Percentiles rank a stretch among this genome's conserved stretches.
Evolutionary conservation across 2,797 vertebrate species (phyloP).

Genomic region (Protosalanx chinensis): DNA sequence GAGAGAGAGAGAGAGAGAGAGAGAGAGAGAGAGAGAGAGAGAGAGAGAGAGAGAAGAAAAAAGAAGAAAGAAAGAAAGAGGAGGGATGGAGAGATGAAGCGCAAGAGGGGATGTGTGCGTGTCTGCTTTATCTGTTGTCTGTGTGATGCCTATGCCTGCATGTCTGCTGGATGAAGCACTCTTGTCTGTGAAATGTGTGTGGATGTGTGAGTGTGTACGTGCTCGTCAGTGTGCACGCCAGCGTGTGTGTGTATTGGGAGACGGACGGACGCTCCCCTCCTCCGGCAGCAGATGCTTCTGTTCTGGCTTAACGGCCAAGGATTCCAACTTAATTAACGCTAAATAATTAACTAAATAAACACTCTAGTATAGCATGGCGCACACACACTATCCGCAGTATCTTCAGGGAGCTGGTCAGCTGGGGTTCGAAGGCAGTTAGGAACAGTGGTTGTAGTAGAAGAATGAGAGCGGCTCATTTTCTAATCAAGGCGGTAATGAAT

Average conservation of each 20-base stretch:
- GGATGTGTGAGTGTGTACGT: not conserved
- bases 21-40: not conserved
- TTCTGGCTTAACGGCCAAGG: constrained; percentile 62
- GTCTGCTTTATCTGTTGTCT: not conserved
- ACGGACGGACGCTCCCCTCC: constrained; percentile 11
- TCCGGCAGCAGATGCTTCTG: constrained; percentile 62
- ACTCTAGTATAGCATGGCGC: constrained; percentile 36
- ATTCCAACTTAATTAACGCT: constrained; percentile 71
- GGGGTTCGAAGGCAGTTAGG: constrained; percentile 11
- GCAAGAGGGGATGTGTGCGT: not conserved
- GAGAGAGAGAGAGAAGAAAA: not conserved
- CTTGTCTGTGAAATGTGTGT: not conserved
- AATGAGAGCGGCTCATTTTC: constrained; percentile 37
- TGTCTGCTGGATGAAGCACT: no score
- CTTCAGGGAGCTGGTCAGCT: constrained; percentile 33
- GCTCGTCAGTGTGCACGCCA: not conserved
- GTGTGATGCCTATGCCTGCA: not conserved
- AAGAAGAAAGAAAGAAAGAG: not conserved
- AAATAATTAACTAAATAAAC: constrained; percentile 71
- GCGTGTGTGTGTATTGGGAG: not conserved
- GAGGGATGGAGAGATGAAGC: not conserved
- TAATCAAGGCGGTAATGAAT: constrained; percentile 42
- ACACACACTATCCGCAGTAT: constrained; percentile 16
- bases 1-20: not conserved
- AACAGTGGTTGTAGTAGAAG: constrained; percentile 7